Conservation (phyloP, 2,888 invertebrate genomes). For the Shargacucullia verbasci region DNA sequence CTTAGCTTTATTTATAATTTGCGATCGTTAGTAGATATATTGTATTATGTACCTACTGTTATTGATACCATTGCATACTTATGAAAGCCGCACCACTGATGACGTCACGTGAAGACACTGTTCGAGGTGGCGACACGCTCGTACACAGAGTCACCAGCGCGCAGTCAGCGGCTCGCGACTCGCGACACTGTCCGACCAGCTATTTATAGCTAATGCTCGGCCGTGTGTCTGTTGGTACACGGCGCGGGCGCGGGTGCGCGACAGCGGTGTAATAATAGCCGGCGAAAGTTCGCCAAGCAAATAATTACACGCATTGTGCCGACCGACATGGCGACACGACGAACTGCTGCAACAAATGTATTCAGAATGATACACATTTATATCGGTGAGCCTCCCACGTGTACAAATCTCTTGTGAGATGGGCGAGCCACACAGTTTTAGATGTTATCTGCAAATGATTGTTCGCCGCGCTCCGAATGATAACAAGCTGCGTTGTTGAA, state of each 20-base stretch:
- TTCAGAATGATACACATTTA: neutral
- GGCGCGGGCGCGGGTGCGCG: no score
- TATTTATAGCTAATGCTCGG: conserved; percentile 26
- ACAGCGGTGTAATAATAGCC: conserved; percentile 47
- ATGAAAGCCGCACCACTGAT: neutral
- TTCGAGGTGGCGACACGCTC: neutral
- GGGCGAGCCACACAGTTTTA: no score
- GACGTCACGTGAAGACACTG: conserved; percentile 4
- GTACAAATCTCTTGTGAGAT: no score
- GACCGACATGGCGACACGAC: neutral
- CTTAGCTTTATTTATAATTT: no score
- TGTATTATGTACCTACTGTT: no score
- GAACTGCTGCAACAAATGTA: neutral
- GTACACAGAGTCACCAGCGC: no score
- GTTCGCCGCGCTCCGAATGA: no score
- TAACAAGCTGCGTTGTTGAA: no score
- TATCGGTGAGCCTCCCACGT: no score
- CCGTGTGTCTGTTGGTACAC: conserved; percentile 18
- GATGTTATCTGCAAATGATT: no score
- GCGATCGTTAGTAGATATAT: no score
- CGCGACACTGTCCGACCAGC: conserved; percentile 7
- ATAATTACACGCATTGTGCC: conserved; percentile 33
- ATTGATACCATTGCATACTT: no score
- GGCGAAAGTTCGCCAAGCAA: conserved; percentile 32
- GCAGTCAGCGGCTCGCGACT: neutral